Conservation (phyloP, 2,888 invertebrate genomes). For the Heliconius hortense region DNA sequence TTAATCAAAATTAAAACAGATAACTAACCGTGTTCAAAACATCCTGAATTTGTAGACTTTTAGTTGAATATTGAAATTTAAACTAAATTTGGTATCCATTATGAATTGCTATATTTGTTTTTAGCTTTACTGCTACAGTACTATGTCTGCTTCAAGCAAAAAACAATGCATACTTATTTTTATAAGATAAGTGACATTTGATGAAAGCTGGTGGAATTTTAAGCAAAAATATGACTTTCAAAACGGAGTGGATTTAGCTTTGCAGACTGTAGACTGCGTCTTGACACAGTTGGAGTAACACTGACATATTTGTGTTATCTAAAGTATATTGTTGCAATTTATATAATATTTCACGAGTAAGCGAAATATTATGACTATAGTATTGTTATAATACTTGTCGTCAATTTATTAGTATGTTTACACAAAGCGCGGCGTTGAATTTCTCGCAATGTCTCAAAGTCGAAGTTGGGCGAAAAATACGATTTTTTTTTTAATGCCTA, state of each 20-base stretch:
- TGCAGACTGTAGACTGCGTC: constrained; percentile 5
- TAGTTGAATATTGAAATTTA: neutral
- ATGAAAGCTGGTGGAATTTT: constrained; percentile 21
- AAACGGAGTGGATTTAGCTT: constrained; percentile 20
- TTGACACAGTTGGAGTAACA: constrained; percentile 6
- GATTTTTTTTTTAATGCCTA: neutral
- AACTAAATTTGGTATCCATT: neutral
- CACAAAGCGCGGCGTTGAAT: neutral
- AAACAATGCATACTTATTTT: constrained; percentile 11
- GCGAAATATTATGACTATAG: too few relatives aligned
- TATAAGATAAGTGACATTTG: constrained; percentile 26
- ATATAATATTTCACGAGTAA: too few relatives aligned
- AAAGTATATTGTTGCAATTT: neutral
- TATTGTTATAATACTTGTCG: too few relatives aligned
- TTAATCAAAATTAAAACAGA: too few relatives aligned
- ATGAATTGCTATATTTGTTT: constrained; percentile 12
- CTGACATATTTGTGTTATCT: constrained; percentile 1
- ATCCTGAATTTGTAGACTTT: neutral
- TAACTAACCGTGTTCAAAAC: too few relatives aligned
- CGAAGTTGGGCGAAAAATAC: neutral
- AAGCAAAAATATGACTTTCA: constrained; percentile 22
- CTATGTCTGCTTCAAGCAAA: neutral
- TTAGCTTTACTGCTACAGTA: neutral
- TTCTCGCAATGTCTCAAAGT: too few relatives aligned
- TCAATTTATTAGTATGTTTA: too few relatives aligned